These are phyloP conservation scores for Eurytoma californica DNA, from an alignment of 2,888 invertebrate species.

Conservation along the genomic window DNA sequence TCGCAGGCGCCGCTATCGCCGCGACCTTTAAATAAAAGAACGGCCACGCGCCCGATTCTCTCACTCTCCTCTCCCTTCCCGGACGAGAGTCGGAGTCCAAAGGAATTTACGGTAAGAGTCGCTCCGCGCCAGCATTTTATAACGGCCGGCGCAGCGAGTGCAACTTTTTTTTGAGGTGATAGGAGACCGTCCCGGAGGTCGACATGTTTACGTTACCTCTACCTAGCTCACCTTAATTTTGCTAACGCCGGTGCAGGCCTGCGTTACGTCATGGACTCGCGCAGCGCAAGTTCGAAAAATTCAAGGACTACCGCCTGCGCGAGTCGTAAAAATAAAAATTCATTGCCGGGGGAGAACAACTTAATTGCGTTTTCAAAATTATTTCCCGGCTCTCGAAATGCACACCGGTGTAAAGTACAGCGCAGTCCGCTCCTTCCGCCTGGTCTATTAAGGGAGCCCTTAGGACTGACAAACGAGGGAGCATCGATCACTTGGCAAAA, in stretches of 20 bases:
- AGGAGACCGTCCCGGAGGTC: slow-evolving; percentile 16
- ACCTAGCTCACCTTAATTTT: slow-evolving; percentile 34
- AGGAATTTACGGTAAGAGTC: slow-evolving; percentile 49
- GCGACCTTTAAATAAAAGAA: slow-evolving; percentile 53
- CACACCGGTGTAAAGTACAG: no score
- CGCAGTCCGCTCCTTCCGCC: no score
- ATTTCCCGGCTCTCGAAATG: no score
- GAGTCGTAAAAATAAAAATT: neutral
- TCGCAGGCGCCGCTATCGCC: slow-evolving; percentile 47
- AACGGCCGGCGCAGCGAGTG: slow-evolving; percentile 16
- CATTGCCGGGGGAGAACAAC: no score
- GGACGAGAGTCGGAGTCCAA: neutral
- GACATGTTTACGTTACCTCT: slow-evolving; percentile 46
- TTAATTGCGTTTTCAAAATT: no score
- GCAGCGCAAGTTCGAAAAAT: neutral
- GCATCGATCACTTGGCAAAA: slow-evolving; percentile 33
- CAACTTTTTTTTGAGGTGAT: slow-evolving; percentile 39
- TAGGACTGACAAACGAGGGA: no score
- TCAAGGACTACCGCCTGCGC: neutral
- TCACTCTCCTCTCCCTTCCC: neutral
- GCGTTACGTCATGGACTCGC: no score
- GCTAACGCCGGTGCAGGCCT: neutral
- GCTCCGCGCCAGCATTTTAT: slow-evolving; percentile 34
- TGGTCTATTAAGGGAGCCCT: no score
- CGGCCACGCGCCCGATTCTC: slow-evolving; percentile 48